A percentile compares a stretch with the other conserved stretches of the same genome.
phyloP scores from a whole-genome alignment of 2,797 vertebrate genomes.

The Catostomus latipinnis region DNA sequence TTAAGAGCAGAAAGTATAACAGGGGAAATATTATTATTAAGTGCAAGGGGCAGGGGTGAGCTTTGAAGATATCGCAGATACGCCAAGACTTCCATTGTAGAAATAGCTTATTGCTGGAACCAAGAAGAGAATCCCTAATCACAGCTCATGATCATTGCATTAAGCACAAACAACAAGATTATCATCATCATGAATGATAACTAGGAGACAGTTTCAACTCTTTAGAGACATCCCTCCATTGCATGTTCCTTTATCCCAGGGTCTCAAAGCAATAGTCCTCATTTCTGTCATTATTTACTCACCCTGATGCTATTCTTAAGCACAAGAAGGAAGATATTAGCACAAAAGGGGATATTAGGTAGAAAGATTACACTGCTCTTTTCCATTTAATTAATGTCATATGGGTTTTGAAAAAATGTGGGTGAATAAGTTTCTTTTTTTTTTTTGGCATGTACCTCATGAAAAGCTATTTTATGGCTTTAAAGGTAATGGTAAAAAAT shows the following conservation, averaged over 20 bases:
- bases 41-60: slow-evolving; percentile 52
- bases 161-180: slow-evolving; percentile 1
- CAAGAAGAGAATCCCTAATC: neutral
- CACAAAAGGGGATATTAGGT: too few species aligned
- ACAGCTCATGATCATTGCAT: slow-evolving; percentile 11
- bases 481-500: too few species aligned
- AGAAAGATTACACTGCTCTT: too few species aligned
- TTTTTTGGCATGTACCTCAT: too few species aligned
- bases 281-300: too few species aligned
- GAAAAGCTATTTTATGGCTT: too few species aligned
- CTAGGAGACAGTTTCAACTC: slow-evolving; percentile 24
- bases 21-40: slow-evolving; percentile 56
- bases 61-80: slow-evolving; percentile 29
- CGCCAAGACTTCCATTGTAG: slow-evolving; percentile 13
- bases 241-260: neutral
- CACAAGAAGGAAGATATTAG: too few species aligned
- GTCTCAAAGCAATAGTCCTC: neutral
- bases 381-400: too few species aligned
- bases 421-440: too few species aligned
- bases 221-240: neutral
- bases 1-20: slow-evolving; percentile 49
- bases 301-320: too few species aligned
- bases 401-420: too few species aligned
- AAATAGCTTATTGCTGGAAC: slow-evolving; percentile 22
- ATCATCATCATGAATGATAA: slow-evolving; percentile 27